Evolutionary conservation across 2,797 vertebrate genomes (phyloP).

Genomic region (Periophthalmus magnuspinnatus): DNA sequence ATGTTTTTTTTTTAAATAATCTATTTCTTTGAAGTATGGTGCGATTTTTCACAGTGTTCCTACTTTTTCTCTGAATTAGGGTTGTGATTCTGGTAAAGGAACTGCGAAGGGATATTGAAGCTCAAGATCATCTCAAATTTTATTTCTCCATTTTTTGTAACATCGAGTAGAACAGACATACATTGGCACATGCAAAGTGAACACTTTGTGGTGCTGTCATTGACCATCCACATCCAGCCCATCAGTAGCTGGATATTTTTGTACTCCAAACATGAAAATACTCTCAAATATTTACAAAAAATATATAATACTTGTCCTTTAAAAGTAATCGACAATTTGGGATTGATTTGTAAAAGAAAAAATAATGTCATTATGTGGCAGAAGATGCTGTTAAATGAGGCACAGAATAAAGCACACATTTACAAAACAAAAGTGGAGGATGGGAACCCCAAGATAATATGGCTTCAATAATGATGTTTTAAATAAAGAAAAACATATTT

Average conservation of each 20-base stretch:
- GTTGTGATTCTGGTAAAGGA: slow-evolving; percentile 37
- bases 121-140: slow-evolving; percentile 69
- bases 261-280: slow-evolving; percentile 80
- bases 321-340: slow-evolving; percentile 51
- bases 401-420: slow-evolving; percentile 73
- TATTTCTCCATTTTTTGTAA: slow-evolving; percentile 67
- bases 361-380: slow-evolving; percentile 56
- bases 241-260: slow-evolving; percentile 74
- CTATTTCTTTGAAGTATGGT: neutral
- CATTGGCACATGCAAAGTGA: slow-evolving; percentile 80
- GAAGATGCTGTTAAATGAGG: slow-evolving; percentile 70
- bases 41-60: neutral
- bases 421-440: slow-evolving; percentile 68
- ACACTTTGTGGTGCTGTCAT: slow-evolving; percentile 77
- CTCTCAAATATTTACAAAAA: slow-evolving; percentile 78
- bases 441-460: slow-evolving; percentile 75
- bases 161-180: slow-evolving; percentile 80
- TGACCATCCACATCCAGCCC: slow-evolving; percentile 71
- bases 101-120: slow-evolving; percentile 65
- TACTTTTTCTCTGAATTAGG: neutral
- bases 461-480: slow-evolving; percentile 74
- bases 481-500: slow-evolving; percentile 64
- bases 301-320: slow-evolving; percentile 69
- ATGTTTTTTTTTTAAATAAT: neutral
- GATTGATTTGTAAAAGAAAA: slow-evolving; percentile 55